phyloP scores from a whole-genome alignment of 1,140 invertebrate genomes.

The Trypoxylus dichotomus region DNA sequence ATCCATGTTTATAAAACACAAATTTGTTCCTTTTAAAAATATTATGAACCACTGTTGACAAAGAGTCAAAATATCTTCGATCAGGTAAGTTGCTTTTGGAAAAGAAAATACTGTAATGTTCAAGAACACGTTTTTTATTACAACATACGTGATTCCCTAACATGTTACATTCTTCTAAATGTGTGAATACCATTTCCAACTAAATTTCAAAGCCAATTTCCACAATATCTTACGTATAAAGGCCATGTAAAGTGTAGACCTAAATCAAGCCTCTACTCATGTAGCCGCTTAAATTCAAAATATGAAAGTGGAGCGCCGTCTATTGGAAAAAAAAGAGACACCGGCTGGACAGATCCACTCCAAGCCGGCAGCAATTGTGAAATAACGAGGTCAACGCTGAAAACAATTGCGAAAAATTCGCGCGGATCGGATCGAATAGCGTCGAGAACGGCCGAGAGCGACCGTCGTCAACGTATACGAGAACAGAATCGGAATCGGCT shows the following conservation, averaged over 20 bases:
- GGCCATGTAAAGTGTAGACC: too few relatives aligned
- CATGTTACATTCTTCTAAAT: neutral
- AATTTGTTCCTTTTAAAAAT: too few relatives aligned
- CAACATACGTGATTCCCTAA: neutral
- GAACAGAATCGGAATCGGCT: neutral
- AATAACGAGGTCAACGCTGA: constrained; percentile 20
- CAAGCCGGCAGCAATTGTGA: neutral
- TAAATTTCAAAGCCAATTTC: too few relatives aligned
- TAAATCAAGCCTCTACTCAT: too few relatives aligned
- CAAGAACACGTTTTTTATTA: too few relatives aligned
- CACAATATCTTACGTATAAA: too few relatives aligned
- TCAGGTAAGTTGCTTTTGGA: too few relatives aligned
- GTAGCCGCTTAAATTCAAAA: neutral
- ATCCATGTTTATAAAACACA: too few relatives aligned
- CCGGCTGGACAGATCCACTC: neutral
- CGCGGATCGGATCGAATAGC: neutral
- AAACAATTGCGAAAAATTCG: constrained; percentile 27
- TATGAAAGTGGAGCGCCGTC: neutral
- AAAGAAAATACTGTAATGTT: too few relatives aligned
- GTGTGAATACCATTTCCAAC: too few relatives aligned
- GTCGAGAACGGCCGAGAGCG: neutral
- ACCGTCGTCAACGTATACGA: neutral
- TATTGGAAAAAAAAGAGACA: neutral
- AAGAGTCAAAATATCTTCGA: too few relatives aligned
- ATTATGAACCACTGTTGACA: too few relatives aligned